Conservation (phyloP, 2,797 vertebrate species). For the Poliocrania exsul region DNA sequence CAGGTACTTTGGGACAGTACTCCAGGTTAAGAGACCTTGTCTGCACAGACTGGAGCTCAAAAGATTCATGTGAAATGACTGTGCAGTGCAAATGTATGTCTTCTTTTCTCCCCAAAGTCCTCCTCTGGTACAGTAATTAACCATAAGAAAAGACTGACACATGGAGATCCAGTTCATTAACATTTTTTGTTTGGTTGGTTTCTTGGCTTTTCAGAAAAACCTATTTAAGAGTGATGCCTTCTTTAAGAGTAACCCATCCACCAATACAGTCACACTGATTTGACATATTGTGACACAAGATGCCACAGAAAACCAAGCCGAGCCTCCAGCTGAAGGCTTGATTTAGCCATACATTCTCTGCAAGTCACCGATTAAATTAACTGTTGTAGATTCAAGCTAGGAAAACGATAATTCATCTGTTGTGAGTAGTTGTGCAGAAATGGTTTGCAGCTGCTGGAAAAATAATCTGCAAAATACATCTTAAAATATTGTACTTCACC, state of each 20-base stretch:
- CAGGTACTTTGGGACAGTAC: background rate
- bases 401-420: constrained; percentile 3
- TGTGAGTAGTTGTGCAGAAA: background rate
- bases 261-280: constrained; percentile 10
- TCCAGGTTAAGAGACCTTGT: background rate
- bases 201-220: constrained; percentile 23
- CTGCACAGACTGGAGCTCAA: background rate
- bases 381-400: constrained; percentile 26
- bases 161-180: constrained; percentile 28
- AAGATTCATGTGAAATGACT: background rate
- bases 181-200: background rate
- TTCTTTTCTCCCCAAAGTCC: background rate
- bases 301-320: constrained; percentile 53
- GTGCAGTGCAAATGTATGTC: background rate
- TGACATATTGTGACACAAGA: constrained; percentile 58
- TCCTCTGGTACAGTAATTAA: constrained; percentile 31
- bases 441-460: background rate
- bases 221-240: background rate
- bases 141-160: background rate
- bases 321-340: constrained; percentile 30
- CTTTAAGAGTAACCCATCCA: constrained; percentile 31
- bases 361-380: constrained; percentile 54
- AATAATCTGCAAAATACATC: background rate
- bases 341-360: constrained; percentile 48
- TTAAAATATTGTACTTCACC: background rate